A percentile compares a stretch with the other conserved stretches of the same genome.
Conservation (phyloP, 2,797 vertebrate genomes). For the Botia almorhae region DNA sequence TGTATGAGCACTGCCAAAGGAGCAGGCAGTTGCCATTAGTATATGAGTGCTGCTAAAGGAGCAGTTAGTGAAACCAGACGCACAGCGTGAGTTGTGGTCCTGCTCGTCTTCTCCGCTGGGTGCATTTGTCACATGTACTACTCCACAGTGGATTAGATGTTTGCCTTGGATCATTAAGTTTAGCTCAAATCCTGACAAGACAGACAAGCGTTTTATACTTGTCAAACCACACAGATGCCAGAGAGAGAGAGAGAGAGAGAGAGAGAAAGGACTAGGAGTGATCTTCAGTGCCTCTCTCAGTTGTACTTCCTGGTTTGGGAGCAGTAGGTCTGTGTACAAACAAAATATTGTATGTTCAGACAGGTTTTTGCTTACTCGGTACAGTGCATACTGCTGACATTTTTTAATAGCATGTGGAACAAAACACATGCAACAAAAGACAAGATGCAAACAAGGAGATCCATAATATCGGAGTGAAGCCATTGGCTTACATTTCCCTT, state of each 20-base stretch:
- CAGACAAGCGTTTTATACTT: conserved; percentile 60
- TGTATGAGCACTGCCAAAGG: too few relatives aligned
- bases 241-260: not conserved
- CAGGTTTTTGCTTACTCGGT: too few relatives aligned
- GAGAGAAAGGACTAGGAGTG: not conserved
- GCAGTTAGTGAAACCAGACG: conserved; percentile 51
- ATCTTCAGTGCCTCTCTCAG: not conserved
- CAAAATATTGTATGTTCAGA: not conserved
- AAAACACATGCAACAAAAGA: too few relatives aligned
- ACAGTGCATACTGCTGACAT: too few relatives aligned
- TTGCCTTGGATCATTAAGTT: conserved; percentile 63
- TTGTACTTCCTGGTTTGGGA: not conserved
- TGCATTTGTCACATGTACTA: conserved; percentile 59
- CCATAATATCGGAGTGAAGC: too few relatives aligned
- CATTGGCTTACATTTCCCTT: too few relatives aligned
- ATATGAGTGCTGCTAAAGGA: conserved; percentile 26
- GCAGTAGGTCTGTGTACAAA: not conserved
- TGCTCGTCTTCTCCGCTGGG: conserved; percentile 54
- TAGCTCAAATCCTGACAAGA: conserved; percentile 62
- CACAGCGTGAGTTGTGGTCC: conserved; percentile 58
- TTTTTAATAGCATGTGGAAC: too few relatives aligned
- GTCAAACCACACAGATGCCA: conserved; percentile 51
- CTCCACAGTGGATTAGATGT: conserved; percentile 62
- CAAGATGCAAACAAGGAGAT: too few relatives aligned
- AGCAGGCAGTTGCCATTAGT: too few relatives aligned